These are phyloP conservation scores for Baronia brevicornis DNA, from an alignment of 2,888 invertebrate genomes.

Conservation along the genomic window DNA sequence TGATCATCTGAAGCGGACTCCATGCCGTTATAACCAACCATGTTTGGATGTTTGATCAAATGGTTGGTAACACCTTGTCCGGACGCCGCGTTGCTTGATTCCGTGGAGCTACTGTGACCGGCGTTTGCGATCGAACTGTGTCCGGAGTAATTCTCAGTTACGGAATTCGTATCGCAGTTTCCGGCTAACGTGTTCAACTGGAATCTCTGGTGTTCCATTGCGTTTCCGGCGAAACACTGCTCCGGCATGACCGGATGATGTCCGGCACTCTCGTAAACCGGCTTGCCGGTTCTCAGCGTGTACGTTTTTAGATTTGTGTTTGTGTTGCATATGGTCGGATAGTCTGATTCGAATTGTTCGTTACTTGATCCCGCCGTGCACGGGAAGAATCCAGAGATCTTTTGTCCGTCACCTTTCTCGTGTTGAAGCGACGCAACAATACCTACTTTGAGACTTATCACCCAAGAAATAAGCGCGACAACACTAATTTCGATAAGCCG, in stretches of 20 bases:
- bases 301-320: constrained; percentile 91
- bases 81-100: constrained; percentile 69
- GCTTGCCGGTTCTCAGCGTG: constrained; percentile 84
- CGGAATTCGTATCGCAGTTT: constrained; percentile 77
- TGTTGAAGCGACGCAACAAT: constrained; percentile 77
- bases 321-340: constrained; percentile 89
- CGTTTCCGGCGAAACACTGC: constrained; percentile 59
- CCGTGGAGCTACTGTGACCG: constrained; percentile 70
- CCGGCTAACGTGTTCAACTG: constrained; percentile 73
- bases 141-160: constrained; percentile 78
- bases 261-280: constrained; percentile 80
- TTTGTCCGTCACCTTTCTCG: constrained; percentile 80
- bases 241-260: constrained; percentile 59
- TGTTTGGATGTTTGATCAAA: constrained; percentile 65
- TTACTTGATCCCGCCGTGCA: constrained; percentile 90
- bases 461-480: constrained; percentile 89
- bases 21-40: constrained; percentile 63
- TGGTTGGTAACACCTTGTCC: constrained; percentile 71
- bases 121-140: constrained; percentile 76
- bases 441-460: constrained; percentile 83
- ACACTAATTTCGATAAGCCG: constrained; percentile 91
- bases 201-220: constrained; percentile 62
- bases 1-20: constrained; percentile 71
- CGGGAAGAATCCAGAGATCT: constrained; percentile 84
- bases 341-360: constrained; percentile 87